Base-by-base conservation (phyloP, 2,113 vertebrate genomes). In the Atrichornis clamosus region DNA sequence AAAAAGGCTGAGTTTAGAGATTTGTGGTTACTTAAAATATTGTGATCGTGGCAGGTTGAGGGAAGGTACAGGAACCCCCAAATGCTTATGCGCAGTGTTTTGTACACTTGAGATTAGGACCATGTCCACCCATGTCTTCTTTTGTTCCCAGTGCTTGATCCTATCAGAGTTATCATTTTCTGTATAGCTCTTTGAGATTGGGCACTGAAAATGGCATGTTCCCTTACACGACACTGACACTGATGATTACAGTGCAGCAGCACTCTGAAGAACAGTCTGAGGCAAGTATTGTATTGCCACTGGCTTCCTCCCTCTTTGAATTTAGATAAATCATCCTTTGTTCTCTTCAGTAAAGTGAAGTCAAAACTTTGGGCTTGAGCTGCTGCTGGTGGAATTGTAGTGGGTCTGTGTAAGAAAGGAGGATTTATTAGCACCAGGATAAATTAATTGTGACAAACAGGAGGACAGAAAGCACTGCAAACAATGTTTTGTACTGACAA, bases 361-460 rank as follows among this genome's bases (percentile, higher is more conserved):
- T 86, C 73, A 94, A 69, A 93, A 89, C 90, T 89, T 92, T 87
- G 73, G 53, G 65, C 28, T 53, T 89, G 65, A 87, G 56, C 60
- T 58, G 77, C 68, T n/a, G 41, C 79, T 90, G 75, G 60, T 95
- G 86, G 47, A 86, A 67, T 80, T 94, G 60, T 79, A 81, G 65
- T 32, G 44, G 13, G 28, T 27, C 70, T 0, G 0, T 77, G 63
- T 77, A 81, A 94, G 88, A 69, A 82, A 75, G 84, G 73, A 65
- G 80, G 76, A 96, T 95, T 96, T 96, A 88, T 96, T 90, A 56
- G 41, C 60, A 78, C n/a, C 73, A 68, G 64, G 89, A 64, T 84
- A 93, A 95, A 95, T 81, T 95, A 95, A 89, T 92, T 72, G 86
- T 81, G 78, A 78, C 0, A 15, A 96, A 73, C 49, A 28, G 69